Evolutionary conservation across 2,888 invertebrate species (phyloP), one percentile per base, ranked within the genome.

Genomic region (Papilio elwesi): DNA sequence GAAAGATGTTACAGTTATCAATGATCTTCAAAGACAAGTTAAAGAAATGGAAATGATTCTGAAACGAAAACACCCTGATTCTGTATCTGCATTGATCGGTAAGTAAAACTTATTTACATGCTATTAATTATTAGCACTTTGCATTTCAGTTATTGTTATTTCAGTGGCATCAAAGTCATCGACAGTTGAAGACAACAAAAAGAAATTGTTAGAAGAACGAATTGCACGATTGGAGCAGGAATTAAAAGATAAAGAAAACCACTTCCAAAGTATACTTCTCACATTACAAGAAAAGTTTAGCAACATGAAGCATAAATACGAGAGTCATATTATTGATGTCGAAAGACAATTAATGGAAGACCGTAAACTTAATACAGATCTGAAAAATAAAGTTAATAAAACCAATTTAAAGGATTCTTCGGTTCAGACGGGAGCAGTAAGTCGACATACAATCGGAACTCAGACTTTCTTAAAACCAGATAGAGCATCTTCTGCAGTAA

Each of bases 11-110:
- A 94, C 94, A 77, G 94, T 95, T 64, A 96, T 97, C 75, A 95
- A 96, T 83, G 97, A 97, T 89, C 87, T 97, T 51, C 96, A 96
- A 80, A 92, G 97, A 57, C 97, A 97, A 86, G 96, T 97, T 12
- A 96, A 96, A 78, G 97, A 97, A 90, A 97, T 97, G 97, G 97
- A 97, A 81, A 94, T 96, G 82, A 97, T 97, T 79, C 92, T 97
- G 38, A 96, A 95, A 83, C 94, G 97, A 72, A 97, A 97, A 85
- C 97, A 97, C 91, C 97, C 97, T 0, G 97, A 97, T 89, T 97
- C 97, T 0, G 97, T 97, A 0, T 97, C 97, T 0, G 97, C 97
- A 6, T 88, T 97, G 66, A 96, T 97, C 81, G 96, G 95, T 95
- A 75, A 75, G 80, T 85, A 9, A 62, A 47, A 63, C 57, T 51